Evolutionary conservation across 2,797 vertebrate species (phyloP).

Genomic region (Enteromius paludinosus): DNA sequence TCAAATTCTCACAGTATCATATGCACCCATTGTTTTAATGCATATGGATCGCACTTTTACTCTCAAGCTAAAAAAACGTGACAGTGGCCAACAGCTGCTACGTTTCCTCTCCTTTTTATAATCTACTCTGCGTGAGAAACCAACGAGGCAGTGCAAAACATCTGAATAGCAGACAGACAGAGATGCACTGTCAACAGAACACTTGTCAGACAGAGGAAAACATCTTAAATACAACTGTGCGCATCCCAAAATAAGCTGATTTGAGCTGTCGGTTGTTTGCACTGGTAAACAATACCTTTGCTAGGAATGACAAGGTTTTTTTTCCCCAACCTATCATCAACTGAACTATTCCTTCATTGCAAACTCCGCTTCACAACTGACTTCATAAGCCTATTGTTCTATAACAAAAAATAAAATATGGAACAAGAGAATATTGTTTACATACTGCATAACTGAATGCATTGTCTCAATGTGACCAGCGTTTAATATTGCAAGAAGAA

Average conservation of each 20-base stretch:
- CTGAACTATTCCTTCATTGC: background rate
- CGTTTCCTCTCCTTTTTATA: conserved; percentile 15
- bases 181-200: conserved; percentile 19
- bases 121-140: conserved; percentile 18
- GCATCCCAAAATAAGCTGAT: background rate
- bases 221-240: conserved; percentile 15
- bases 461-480: background rate
- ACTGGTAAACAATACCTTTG: background rate
- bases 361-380: background rate
- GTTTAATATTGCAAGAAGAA: background rate
- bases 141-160: background rate
- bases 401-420: background rate
- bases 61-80: conserved; percentile 3
- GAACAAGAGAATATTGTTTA: background rate
- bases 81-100: conserved; percentile 32
- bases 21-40: background rate
- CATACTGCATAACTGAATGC: background rate
- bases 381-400: background rate
- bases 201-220: conserved; percentile 18
- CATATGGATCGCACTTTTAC: background rate
- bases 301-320: background rate
- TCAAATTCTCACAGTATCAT: conserved; percentile 6
- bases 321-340: background rate
- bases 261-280: background rate
- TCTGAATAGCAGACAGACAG: conserved; percentile 38